Base-by-base conservation (phyloP, 2,797 vertebrate genomes). In the Meriones psammophilus region DNA sequence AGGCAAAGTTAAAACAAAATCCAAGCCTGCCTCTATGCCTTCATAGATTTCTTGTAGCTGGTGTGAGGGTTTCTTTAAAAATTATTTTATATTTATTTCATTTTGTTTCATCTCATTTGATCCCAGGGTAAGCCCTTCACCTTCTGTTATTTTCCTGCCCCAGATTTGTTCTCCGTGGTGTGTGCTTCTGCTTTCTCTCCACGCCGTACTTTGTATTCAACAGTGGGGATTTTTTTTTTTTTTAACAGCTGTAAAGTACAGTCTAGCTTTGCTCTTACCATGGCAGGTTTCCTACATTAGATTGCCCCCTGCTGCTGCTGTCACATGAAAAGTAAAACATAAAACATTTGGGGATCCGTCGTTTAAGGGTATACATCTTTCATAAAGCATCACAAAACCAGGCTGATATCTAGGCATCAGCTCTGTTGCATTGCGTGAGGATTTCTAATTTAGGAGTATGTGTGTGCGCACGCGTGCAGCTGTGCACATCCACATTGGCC, bases 271-370 rank as follows among this genome's bases (percentile, higher is more conserved):
- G 60, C 96, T 93, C 39, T 74, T 13, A 68, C 92, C 50, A 50
- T 85, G 95, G 97, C 94, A 91, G 85, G 98, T 97, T 98, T 89
- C 96, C 97, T 96, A 97, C 96, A 30, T 98, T 98, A 98, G 96
- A 96, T 98, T 98, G 98, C 98, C 97, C 98, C 98, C 98, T 98
- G 98, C 98, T 98, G 98, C 97, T 98, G 96, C 95, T 84, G 74
- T 69, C 96, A 95, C 96, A 98, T 98, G 96, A 96, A 97, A 97
- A 97, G 97, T 96, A 94, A 97, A 97, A 97, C 76, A 93, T 93
- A 93, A 93, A 85, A 94, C 91, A 84, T 94, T 97, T 96, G 90
- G 92, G 95, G 94, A 96, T 54, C 26, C 84, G n/a, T 46, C 39
- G 30, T 85, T 64, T 69, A 76, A 64, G 91, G 88, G 69, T 88